These are phyloP conservation scores for Griposia aprilina DNA, from an alignment of 2,888 invertebrate species.

Conservation along the genomic window DNA sequence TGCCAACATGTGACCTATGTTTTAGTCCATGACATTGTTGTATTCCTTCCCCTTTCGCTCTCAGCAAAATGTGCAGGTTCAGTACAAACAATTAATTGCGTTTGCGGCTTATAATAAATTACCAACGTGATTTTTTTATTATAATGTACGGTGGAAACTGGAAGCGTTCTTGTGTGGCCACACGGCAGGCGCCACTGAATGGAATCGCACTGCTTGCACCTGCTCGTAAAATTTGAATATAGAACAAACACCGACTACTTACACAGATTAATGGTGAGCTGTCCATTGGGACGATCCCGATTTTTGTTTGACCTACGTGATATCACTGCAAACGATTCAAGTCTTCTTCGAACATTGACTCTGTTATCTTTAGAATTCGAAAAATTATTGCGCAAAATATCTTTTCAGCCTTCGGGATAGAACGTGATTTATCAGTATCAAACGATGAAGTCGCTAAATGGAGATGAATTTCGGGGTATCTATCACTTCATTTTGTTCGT, in stretches of 20 bases:
- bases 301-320: constrained; percentile 66
- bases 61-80: constrained; percentile 36
- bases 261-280: constrained; percentile 54
- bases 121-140: constrained; percentile 23
- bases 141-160: constrained; percentile 21
- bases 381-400: constrained; percentile 69
- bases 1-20: not conserved
- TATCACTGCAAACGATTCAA: constrained; percentile 46
- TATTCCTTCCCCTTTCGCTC: constrained; percentile 46
- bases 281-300: constrained; percentile 62
- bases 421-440: constrained; percentile 81
- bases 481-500: constrained; percentile 75
- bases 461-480: constrained; percentile 80
- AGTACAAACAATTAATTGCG: constrained; percentile 61
- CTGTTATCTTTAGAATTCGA: constrained; percentile 57
- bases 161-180: constrained; percentile 12
- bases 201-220: constrained; percentile 24
- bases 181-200: constrained; percentile 12
- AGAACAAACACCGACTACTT: constrained; percentile 31
- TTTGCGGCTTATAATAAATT: constrained; percentile 56
- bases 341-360: constrained; percentile 43
- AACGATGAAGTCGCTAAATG: constrained; percentile 76
- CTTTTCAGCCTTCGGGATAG: constrained; percentile 61
- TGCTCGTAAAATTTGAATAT: constrained; percentile 44
- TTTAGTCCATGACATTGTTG: constrained; percentile 32